phyloP scores from a whole-genome alignment of 2,113 vertebrate species.

The Chelonoidis abingdonii region DNA sequence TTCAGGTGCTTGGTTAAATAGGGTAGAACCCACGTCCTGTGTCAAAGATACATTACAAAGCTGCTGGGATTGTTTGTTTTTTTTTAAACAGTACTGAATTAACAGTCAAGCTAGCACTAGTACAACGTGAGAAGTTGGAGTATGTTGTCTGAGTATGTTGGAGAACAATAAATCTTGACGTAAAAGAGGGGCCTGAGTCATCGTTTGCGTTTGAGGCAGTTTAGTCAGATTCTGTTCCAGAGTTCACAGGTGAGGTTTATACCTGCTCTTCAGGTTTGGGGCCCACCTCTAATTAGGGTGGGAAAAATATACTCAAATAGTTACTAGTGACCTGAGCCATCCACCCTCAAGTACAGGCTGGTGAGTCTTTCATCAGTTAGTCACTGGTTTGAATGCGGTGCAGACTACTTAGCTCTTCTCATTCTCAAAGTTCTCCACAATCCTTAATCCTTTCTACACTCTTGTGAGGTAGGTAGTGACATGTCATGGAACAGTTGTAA shows the following conservation, averaged over 20 bases:
- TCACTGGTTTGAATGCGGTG: background rate
- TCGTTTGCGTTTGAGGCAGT: background rate
- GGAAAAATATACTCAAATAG: background rate
- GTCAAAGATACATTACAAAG: background rate
- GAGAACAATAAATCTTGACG: background rate
- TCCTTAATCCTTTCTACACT: background rate
- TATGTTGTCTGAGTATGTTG: background rate
- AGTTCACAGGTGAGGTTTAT: background rate
- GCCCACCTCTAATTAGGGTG: background rate
- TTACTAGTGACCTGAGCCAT: background rate
- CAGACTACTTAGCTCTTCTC: background rate
- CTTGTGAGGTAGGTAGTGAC: background rate
- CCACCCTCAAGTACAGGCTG: background rate
- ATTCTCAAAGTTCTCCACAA: background rate
- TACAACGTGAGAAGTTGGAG: background rate
- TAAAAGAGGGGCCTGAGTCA: background rate
- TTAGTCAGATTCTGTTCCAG: too few species aligned
- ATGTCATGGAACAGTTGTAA: background rate
- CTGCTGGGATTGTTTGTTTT: background rate
- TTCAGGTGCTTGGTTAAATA: background rate
- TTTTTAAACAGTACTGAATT: background rate
- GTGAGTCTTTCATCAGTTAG: background rate
- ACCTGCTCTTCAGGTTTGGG: background rate
- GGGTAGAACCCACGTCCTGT: background rate
- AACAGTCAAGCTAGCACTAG: background rate